Conservation (phyloP, 1,140 invertebrate genomes). For the Cotesia typhae region DNA sequence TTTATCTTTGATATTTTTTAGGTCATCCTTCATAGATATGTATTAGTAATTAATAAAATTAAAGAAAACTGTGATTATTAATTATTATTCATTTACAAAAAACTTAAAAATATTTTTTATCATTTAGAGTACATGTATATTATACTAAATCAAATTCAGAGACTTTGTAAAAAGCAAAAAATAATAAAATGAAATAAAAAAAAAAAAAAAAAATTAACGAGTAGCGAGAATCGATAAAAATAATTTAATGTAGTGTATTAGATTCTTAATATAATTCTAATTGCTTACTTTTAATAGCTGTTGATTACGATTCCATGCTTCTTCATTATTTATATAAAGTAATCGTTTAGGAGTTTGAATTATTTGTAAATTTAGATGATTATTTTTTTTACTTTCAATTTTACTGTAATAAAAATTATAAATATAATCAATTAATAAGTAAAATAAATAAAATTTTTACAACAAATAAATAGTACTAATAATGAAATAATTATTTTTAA, state of each 20-base stretch:
- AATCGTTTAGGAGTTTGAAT: constrained; percentile 32
- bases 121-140: no score
- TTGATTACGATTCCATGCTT: constrained; percentile 50
- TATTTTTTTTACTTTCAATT: constrained; percentile 39
- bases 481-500: no score
- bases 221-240: background rate
- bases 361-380: constrained; percentile 26
- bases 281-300: constrained; percentile 55
- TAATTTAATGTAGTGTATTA: background rate
- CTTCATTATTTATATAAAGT: constrained; percentile 41
- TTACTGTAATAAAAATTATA: constrained; percentile 44
- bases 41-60: constrained; percentile 17
- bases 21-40: no score
- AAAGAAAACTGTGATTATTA: no score
- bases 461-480: no score
- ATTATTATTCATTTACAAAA: background rate
- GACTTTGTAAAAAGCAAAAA: no score
- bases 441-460: background rate
- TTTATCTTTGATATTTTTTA: no score
- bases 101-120: no score
- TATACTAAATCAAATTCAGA: no score
- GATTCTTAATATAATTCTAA: background rate
- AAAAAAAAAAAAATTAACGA: background rate
- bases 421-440: constrained; percentile 23
- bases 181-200: background rate